Evolutionary conservation across 2,113 vertebrate genomes (phyloP).

Genomic region (Dascyllus trimaculatus): DNA sequence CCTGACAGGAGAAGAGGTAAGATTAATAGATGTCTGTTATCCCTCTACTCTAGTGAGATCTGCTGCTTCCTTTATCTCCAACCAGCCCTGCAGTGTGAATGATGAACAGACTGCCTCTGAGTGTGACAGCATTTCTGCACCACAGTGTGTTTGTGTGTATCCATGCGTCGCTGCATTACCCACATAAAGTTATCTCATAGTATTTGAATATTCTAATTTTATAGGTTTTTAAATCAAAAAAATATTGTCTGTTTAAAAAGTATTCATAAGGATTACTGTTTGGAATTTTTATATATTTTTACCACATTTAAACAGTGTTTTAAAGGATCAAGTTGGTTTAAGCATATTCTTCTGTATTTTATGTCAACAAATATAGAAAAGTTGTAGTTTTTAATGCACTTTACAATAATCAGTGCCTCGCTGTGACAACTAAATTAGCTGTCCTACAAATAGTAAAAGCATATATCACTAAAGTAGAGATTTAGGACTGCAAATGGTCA

Average conservation of each 20-base stretch:
- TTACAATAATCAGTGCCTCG: not conserved
- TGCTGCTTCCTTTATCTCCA: slow-evolving; percentile 60
- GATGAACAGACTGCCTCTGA: slow-evolving; percentile 51
- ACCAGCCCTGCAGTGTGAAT: slow-evolving; percentile 39
- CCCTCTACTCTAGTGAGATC: slow-evolving; percentile 41
- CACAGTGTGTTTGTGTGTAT: slow-evolving; percentile 7
- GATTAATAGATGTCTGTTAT: slow-evolving; percentile 73
- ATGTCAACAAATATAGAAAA: not conserved
- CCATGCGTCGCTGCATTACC: not conserved
- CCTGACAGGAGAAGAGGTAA: slow-evolving; percentile 94
- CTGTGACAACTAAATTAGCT: not conserved
- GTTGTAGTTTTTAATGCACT: too few species aligned
- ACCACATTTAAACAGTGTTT: not conserved
- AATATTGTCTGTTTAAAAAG: not conserved
- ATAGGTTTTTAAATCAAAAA: not conserved
- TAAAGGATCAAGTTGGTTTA: too few species aligned
- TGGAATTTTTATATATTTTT: not conserved
- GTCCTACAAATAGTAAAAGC: not conserved
- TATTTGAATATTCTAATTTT: slow-evolving; percentile 3
- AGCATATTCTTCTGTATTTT: not conserved
- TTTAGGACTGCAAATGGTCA: too few species aligned
- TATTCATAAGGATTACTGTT: not conserved
- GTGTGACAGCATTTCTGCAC: slow-evolving; percentile 15
- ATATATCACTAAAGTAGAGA: too few species aligned
- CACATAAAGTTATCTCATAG: slow-evolving; percentile 12